These are phyloP conservation scores for Drosophila infuscata DNA, from an alignment of 2,888 invertebrate genomes.

Conservation along the genomic window DNA sequence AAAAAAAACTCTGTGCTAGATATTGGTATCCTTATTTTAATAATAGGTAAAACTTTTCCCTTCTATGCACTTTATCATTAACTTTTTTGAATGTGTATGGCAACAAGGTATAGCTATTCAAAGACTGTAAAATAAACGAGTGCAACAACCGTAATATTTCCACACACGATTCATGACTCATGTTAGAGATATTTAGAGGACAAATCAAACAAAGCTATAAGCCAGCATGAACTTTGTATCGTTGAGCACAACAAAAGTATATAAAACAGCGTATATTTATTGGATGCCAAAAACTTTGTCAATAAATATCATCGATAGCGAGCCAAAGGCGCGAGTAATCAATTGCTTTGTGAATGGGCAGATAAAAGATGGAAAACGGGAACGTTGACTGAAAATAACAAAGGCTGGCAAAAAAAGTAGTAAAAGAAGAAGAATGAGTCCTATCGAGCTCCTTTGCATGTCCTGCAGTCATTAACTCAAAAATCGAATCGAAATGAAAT, in stretches of 20 bases:
- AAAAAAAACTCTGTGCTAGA: not conserved
- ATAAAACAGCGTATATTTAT: constrained; percentile 51
- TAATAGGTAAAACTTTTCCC: not conserved
- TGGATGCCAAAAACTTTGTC: constrained; percentile 68
- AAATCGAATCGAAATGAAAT: constrained; percentile 78
- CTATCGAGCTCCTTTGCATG: constrained; percentile 78
- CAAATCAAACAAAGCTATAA: constrained; percentile 23
- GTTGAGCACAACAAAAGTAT: constrained; percentile 33
- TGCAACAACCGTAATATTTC: constrained; percentile 11
- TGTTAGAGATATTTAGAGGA: constrained; percentile 22
- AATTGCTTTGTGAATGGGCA: constrained; percentile 33
- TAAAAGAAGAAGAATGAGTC: not conserved
- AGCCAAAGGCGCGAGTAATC: constrained; percentile 57
- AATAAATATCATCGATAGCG: constrained; percentile 73
- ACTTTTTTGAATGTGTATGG: constrained; percentile 25
- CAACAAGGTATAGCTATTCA: constrained; percentile 8
- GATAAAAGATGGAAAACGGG: constrained; percentile 3
- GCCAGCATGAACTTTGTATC: constrained; percentile 33
- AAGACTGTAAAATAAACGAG: constrained; percentile 21
- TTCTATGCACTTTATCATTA: not conserved
- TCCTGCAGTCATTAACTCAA: constrained; percentile 81
- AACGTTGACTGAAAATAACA: constrained; percentile 45
- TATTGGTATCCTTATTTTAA: not conserved
- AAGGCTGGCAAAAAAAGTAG: constrained; percentile 8
- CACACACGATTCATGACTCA: constrained; percentile 47